A percentile compares a stretch with the other conserved stretches of the same genome.
Conservation (phyloP, 1,140 invertebrate genomes). For the Listronotus oregonensis region DNA sequence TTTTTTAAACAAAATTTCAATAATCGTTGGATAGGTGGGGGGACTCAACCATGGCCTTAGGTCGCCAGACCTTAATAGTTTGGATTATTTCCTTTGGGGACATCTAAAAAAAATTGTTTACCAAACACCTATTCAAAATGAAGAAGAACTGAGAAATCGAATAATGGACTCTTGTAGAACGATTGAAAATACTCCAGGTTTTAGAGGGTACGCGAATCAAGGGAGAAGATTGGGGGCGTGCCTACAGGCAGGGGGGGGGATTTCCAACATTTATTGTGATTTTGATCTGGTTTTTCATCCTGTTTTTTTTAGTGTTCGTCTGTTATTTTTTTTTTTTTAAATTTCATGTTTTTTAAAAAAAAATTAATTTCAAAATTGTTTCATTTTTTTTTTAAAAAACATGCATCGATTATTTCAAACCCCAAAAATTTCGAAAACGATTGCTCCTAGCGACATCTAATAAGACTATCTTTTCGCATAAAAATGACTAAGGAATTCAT, state of each 20-base stretch:
- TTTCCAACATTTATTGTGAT: no score
- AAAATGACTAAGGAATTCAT: no score
- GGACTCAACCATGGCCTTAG: constrained; percentile 5
- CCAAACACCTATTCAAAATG: constrained; percentile 18
- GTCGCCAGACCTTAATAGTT: constrained; percentile 8
- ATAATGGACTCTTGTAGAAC: constrained; percentile 15
- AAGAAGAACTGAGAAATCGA: constrained; percentile 16
- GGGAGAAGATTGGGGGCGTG: neutral
- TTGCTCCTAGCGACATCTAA: no score
- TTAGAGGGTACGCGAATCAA: constrained; percentile 6
- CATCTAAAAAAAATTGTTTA: constrained; percentile 13
- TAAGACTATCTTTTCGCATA: no score
- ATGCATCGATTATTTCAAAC: no score
- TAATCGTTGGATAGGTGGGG: neutral
- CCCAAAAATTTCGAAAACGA: no score
- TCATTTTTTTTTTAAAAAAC: no score
- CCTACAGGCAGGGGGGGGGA: neutral
- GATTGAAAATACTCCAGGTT: constrained; percentile 16
- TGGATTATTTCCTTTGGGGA: constrained; percentile 8
- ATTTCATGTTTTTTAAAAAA: no score
- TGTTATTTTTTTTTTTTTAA: no score
- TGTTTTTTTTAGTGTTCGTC: no score
- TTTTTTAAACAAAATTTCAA: neutral
- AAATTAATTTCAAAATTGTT: no score
- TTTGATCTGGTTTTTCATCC: no score